Conservation (phyloP, 2,888 invertebrate species). For the Pseudococcus longispinus region DNA sequence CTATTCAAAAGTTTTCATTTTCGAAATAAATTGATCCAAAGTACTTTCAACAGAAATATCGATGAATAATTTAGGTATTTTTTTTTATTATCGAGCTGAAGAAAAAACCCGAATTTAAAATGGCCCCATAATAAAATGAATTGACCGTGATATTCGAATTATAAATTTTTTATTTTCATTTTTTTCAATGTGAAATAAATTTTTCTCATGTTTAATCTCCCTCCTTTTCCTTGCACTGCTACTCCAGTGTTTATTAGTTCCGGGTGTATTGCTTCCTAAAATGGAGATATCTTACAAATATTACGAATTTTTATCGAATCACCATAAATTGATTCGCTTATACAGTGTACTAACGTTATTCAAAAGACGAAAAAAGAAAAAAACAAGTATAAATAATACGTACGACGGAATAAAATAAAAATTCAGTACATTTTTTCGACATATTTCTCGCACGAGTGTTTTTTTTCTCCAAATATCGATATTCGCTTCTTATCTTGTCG, state of each 20-base stretch:
- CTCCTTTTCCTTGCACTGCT: background rate
- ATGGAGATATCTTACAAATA: background rate
- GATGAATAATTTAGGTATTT: background rate
- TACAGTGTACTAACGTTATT: background rate
- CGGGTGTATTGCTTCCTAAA: background rate
- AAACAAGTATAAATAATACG: background rate
- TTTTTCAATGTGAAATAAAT: background rate
- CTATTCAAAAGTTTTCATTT: background rate
- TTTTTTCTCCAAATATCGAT: background rate
- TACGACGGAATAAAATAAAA: background rate
- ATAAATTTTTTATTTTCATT: background rate
- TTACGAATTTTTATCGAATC: conserved; percentile 7
- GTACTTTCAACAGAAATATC: background rate
- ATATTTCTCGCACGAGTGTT: conserved; percentile 40
- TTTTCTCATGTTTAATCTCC: background rate
- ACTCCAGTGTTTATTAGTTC: background rate
- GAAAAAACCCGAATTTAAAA: background rate
- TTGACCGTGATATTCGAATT: conserved; percentile 1
- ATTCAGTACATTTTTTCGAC: conserved; percentile 6
- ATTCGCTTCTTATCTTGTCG: background rate
- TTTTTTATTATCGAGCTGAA: background rate
- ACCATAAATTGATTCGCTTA: background rate
- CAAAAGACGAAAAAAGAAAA: background rate
- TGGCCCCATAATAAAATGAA: background rate
- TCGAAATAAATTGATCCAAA: background rate